Percentiles rank a stretch among this genome's conserved stretches.
These are phyloP conservation scores for Myotis lucifugus DNA, from an alignment of 2,113 vertebrate species.

Conservation along the genomic window DNA sequence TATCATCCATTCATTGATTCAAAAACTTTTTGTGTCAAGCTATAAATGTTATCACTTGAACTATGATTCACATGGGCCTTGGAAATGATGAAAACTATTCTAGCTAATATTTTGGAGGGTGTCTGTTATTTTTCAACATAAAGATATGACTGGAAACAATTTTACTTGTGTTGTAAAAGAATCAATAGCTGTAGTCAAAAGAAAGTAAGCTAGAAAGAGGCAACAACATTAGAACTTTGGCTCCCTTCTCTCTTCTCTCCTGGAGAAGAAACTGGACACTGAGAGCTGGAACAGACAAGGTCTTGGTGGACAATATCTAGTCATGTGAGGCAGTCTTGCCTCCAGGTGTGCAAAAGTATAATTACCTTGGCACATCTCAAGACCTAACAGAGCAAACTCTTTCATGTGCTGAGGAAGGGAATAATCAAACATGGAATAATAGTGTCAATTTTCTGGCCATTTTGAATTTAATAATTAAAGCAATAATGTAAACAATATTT, in stretches of 20 bases:
- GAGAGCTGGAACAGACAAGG: not conserved
- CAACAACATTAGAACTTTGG: not conserved
- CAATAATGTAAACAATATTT: not conserved
- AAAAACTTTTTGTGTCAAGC: not conserved
- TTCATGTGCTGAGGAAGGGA: not conserved
- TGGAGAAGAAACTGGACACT: not conserved
- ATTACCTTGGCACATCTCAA: not conserved
- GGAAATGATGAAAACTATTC: not conserved
- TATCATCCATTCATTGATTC: not conserved
- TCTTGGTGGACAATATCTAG: not conserved
- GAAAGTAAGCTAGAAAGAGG: not conserved
- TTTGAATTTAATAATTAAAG: not conserved
- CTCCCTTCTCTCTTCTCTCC: not conserved
- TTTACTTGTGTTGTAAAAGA: not conserved
- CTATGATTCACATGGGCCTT: not conserved
- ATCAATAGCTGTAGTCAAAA: not conserved
- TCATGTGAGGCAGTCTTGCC: not conserved
- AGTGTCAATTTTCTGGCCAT: not conserved
- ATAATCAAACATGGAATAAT: not conserved
- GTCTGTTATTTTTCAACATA: conserved; percentile 8
- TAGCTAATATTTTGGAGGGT: not conserved
- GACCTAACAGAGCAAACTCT: not conserved
- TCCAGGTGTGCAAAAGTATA: not conserved
- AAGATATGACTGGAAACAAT: not conserved
- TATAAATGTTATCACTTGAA: not conserved